Conservation (phyloP, 1,140 invertebrate species). For the Zophobas atratus region DNA sequence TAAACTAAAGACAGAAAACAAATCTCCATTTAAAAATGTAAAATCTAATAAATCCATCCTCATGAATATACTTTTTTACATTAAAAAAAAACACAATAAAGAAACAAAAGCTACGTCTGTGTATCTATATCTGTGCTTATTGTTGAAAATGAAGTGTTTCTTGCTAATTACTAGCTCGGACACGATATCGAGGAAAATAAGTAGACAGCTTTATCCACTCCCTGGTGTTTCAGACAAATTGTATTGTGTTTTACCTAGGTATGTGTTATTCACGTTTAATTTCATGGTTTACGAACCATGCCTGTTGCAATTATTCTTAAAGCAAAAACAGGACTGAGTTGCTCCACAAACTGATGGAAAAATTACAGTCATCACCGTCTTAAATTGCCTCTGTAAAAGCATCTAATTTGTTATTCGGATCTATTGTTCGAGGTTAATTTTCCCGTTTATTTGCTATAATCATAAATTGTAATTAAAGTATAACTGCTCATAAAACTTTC, state of each 20-base stretch:
- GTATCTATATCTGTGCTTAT: too few relatives aligned
- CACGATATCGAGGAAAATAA: too few relatives aligned
- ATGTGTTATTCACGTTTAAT: conserved; percentile 52
- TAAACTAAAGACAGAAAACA: too few relatives aligned
- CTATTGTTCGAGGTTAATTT: conserved; percentile 48
- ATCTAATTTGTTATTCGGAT: conserved; percentile 49
- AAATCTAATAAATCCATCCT: too few relatives aligned
- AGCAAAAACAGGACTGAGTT: conserved; percentile 49
- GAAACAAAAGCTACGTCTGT: too few relatives aligned
- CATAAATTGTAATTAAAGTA: conserved; percentile 28
- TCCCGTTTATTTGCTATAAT: conserved; percentile 41
- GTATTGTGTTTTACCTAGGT: conserved; percentile 33
- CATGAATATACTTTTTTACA: too few relatives aligned
- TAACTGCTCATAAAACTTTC: conserved; percentile 22
- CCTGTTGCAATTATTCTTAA: conserved; percentile 50
- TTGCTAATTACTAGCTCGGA: too few relatives aligned
- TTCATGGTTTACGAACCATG: conserved; percentile 53
- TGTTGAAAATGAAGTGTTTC: too few relatives aligned
- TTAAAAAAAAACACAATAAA: too few relatives aligned
- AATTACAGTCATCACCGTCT: conserved; percentile 52
- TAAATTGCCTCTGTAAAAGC: conserved; percentile 52
- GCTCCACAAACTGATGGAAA: conserved; percentile 50
- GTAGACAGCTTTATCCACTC: not conserved
- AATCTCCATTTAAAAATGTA: too few relatives aligned
- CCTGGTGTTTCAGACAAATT: conserved; percentile 11